phyloP scores from a whole-genome alignment of 2,797 vertebrate species.

The Rhynchotus rufescens region DNA sequence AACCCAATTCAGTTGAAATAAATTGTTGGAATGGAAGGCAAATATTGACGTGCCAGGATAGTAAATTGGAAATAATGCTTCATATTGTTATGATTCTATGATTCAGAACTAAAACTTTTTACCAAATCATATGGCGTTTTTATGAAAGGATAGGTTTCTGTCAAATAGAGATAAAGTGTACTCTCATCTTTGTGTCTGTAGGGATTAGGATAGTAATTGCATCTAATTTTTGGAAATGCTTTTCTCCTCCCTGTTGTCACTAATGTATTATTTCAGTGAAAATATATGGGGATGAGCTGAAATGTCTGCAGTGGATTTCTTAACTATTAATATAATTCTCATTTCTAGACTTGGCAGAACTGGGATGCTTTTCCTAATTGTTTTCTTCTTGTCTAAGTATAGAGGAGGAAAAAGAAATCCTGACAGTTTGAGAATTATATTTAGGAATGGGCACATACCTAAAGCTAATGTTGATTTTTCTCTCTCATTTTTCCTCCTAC shows the following conservation, averaged over 20 bases:
- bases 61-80: conserved; percentile 29
- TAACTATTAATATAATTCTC: background rate
- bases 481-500: background rate
- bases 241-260: conserved; percentile 28
- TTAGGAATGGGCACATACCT: background rate
- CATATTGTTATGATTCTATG: conserved; percentile 13
- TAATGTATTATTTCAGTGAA: conserved; percentile 33
- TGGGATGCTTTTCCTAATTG: background rate
- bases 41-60: background rate
- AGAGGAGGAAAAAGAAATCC: background rate
- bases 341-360: background rate
- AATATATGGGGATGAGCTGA: background rate
- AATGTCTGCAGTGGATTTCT: background rate
- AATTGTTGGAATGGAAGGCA: conserved; percentile 25
- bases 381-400: background rate
- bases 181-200: conserved; percentile 27
- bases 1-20: background rate
- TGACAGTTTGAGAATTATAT: background rate
- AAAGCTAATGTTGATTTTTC: background rate
- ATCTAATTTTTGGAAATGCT: conserved; percentile 46
- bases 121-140: background rate
- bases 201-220: conserved; percentile 54
- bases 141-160: conserved; percentile 49
- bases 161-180: conserved; percentile 39
- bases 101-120: conserved; percentile 24